These are phyloP conservation scores for Tragelaphus imberbis DNA, from an alignment of 2,113 vertebrate genomes.

Conservation along the genomic window DNA sequence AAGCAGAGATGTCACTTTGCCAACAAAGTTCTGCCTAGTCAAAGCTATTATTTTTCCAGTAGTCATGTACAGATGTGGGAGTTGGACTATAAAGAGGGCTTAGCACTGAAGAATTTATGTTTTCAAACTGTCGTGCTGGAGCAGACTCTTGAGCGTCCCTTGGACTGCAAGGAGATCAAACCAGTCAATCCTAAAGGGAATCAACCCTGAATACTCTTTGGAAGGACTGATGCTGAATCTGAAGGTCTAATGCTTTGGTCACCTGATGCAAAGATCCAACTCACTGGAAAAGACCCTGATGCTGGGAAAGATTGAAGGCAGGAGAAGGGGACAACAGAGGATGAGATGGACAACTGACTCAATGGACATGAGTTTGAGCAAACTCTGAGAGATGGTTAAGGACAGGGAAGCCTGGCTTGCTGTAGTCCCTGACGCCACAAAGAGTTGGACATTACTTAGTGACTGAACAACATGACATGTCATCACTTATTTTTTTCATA, in stretches of 20 bases:
- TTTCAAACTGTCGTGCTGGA: not conserved
- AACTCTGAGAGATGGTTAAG: not conserved
- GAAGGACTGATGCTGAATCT: not conserved
- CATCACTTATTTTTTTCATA: not conserved
- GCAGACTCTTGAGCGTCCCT: not conserved
- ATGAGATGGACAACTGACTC: not conserved
- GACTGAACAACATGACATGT: not conserved
- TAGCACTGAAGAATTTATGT: not conserved
- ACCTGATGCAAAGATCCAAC: not conserved
- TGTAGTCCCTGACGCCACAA: not conserved
- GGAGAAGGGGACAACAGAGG: not conserved
- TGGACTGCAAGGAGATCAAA: not conserved
- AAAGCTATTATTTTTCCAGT: not conserved
- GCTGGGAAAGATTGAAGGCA: not conserved
- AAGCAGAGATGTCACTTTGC: not conserved
- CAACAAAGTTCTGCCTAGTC: not conserved
- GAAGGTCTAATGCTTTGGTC: not conserved
- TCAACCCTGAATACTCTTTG: not conserved
- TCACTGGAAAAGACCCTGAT: not conserved
- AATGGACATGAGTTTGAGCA: not conserved
- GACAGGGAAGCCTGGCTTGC: not conserved
- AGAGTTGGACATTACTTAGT: not conserved
- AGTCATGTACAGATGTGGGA: not conserved
- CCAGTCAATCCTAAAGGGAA: not conserved
- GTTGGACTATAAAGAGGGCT: not conserved